A percentile compares a stretch with the other conserved stretches of the same genome.
phyloP scores from a whole-genome alignment of 2,797 vertebrate species.

The Telmatherina bonti region DNA sequence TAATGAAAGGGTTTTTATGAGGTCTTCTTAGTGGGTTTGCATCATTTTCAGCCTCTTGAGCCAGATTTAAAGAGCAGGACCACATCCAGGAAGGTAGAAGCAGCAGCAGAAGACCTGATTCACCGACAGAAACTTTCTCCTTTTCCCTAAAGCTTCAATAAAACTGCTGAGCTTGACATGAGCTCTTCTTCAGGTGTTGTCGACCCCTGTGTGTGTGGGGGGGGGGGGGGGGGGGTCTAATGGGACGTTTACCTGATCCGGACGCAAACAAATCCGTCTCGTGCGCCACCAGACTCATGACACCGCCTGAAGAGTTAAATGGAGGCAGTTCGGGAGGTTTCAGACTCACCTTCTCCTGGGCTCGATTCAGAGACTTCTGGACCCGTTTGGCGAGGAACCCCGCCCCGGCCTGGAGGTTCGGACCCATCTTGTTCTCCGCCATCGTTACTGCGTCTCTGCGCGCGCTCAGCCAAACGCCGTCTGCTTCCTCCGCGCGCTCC shows the following conservation, averaged over 20 bases:
- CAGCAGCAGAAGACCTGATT: neutral
- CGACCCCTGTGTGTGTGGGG: too few species aligned
- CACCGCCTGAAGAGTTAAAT: neutral
- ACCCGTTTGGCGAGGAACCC: constrained; percentile 92
- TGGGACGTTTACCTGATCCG: too few species aligned
- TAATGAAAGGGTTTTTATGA: neutral
- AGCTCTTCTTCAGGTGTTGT: too few species aligned
- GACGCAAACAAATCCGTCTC: too few species aligned
- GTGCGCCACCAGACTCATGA: neutral
- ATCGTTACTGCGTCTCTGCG: constrained; percentile 70
- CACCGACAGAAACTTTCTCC: neutral
- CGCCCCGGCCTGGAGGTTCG: constrained; percentile 86
- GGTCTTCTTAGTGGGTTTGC: neutral
- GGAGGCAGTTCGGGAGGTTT: neutral
- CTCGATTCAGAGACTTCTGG: constrained; percentile 91
- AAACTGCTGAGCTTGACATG: neutral
- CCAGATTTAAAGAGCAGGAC: neutral
- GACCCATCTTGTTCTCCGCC: constrained; percentile 88
- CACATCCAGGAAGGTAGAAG: neutral
- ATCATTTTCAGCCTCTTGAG: neutral
- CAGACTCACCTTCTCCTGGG: constrained; percentile 92
- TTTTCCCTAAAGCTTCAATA: neutral
- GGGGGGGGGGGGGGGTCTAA: too few species aligned
- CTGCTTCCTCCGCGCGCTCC: constrained; percentile 27
- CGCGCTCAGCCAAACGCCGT: neutral